Evolutionary conservation across 2,888 invertebrate species (phyloP), one percentile per base, ranked within the genome.

Genomic region (Aleiodes testaceus): DNA sequence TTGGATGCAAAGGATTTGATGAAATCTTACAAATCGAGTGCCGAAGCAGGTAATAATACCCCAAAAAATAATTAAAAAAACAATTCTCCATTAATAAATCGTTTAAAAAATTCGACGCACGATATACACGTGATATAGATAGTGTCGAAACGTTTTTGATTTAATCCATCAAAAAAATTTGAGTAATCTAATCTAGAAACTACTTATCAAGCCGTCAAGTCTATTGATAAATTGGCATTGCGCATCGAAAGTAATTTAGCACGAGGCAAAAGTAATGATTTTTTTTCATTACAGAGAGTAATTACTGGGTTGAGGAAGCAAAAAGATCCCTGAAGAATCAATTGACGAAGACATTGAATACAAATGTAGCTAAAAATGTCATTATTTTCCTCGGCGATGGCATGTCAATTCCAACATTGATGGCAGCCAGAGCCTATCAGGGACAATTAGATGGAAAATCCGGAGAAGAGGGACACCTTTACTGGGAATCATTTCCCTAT

Each of bases 341-440:
- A 68, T 77, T 87, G 72, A 79, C 82, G 42, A 85, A 84, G 65
- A 74, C 77, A 9, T 72, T 83, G 4, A 88, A 88, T 77, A 87
- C 82, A 53, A 84, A 88, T 68, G 59, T 84, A 76, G 90, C 90
- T 9, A 93, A 92, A 84, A 96, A 96, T 86, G 90, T 95, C 0
- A 94, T 96, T 69, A 83, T 96, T 71, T 95, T 96, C 81, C 88
- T 97, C 16, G 96, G 96, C 0, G 96, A 97, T 82, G 96, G 96
- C 1, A 95, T 97, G 95, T 95, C 95, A 26, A 89, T 95, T 64
- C 90, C 95, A 0, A 96, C 96, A 0, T 87, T 95, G 14, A 92
- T 94, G 0, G 95, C 95, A 0, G 91, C 95, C 0, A 90, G 96
- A 75, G 92, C 92, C 0, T 92, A 93, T 79, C 87, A 93, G 11